A percentile compares a stretch with the other conserved stretches of the same genome.
Conservation (phyloP, 2,888 invertebrate genomes). For the Cerceris rybyensis region DNA sequence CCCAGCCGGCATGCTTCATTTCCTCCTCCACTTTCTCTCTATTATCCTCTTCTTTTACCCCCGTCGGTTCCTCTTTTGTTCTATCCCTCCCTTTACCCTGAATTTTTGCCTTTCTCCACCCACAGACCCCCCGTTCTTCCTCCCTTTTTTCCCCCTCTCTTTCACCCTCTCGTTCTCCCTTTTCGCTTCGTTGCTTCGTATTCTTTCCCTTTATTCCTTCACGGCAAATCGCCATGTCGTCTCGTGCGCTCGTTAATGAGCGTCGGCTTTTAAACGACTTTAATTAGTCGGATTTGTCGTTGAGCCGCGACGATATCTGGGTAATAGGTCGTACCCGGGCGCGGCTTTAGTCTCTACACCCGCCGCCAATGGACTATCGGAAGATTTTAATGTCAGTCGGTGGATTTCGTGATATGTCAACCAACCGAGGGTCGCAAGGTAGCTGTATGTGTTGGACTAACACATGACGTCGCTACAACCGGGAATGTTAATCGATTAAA, state of each 20-base stretch:
- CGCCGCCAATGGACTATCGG: slow-evolving; percentile 17
- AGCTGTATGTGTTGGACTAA: not conserved
- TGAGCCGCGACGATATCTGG: not conserved
- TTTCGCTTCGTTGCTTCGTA: slow-evolving; percentile 9
- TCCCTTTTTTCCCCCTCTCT: slow-evolving; percentile 2
- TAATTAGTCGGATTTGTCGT: slow-evolving; percentile 45
- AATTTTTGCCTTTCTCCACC: slow-evolving; percentile 4
- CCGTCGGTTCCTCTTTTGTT: slow-evolving; percentile 2
- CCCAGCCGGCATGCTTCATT: slow-evolving; percentile 25
- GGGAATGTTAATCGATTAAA: not conserved
- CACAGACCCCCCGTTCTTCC: not conserved
- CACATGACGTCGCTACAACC: not conserved
- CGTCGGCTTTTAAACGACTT: slow-evolving; percentile 21
- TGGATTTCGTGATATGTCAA: slow-evolving; percentile 41
- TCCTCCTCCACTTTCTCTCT: slow-evolving; percentile 24
- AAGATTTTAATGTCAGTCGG: slow-evolving; percentile 34
- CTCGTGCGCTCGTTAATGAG: slow-evolving; percentile 32
- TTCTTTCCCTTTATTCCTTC: not conserved
- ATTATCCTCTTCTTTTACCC: slow-evolving; percentile 15
- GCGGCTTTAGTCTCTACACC: slow-evolving; percentile 10
- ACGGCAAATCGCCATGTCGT: slow-evolving; percentile 37
- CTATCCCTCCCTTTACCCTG: not conserved
- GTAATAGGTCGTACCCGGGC: slow-evolving; percentile 12
- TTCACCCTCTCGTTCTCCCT: slow-evolving; percentile 2
- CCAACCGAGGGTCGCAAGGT: not conserved